Evolutionary conservation across 2,797 vertebrate species (phyloP).

Genomic region (Brachyalestes nurse): DNA sequence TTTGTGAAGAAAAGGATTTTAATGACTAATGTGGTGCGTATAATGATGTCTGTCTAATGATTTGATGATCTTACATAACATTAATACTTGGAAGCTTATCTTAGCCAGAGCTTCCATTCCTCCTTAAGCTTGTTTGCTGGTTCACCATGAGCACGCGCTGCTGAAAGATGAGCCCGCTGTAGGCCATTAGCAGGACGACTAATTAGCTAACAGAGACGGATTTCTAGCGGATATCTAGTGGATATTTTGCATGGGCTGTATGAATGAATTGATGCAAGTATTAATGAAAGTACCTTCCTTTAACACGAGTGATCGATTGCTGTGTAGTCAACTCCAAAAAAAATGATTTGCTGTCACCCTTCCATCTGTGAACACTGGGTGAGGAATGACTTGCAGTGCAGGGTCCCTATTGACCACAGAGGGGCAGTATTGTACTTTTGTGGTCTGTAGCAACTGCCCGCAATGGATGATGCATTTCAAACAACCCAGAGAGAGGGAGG

Average conservation of each 20-base stretch:
- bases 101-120: not conserved
- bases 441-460: not conserved
- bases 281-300: conserved; percentile 18
- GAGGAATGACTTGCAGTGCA: not conserved
- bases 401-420: conserved; percentile 24
- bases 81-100: not conserved
- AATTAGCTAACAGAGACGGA: conserved; percentile 17
- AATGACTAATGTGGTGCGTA: not conserved
- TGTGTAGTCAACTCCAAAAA: conserved; percentile 23
- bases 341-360: conserved; percentile 12
- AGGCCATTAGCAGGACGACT: conserved; percentile 8
- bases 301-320: conserved; percentile 30
- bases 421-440: conserved; percentile 11
- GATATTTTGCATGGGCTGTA: not conserved
- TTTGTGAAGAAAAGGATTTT: not conserved
- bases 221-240: conserved; percentile 25
- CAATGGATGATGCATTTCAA: conserved; percentile 10
- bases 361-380: conserved; percentile 32
- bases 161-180: not conserved
- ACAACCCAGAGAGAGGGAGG: not conserved
- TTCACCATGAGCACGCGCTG: not conserved
- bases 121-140: not conserved
- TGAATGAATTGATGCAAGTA: conserved; percentile 30
- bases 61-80: too few species aligned
- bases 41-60: not conserved